These are phyloP conservation scores for Aethina tumida DNA, from an alignment of 1,140 invertebrate genomes.

Conservation along the genomic window DNA sequence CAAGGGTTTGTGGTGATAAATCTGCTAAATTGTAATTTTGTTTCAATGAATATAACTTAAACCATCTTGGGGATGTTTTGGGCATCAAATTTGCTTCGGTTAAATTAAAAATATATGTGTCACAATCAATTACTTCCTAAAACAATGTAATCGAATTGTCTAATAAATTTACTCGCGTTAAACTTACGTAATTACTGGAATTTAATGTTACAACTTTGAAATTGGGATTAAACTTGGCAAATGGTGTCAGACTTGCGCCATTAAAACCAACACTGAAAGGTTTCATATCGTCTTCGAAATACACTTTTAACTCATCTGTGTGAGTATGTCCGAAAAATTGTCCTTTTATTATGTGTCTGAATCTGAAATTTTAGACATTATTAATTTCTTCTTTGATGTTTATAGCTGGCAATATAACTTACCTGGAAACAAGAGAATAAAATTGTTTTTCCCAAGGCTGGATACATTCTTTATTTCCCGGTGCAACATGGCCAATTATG, in stretches of 20 bases:
- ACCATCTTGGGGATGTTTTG: constrained; percentile 36
- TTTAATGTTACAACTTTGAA: constrained; percentile 67
- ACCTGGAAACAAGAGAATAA: constrained; percentile 45
- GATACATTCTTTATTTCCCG: constrained; percentile 57
- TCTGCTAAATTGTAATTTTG: constrained; percentile 47
- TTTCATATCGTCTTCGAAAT: constrained; percentile 34
- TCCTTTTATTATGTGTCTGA: constrained; percentile 50
- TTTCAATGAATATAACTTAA: constrained; percentile 40
- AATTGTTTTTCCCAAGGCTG: constrained; percentile 56
- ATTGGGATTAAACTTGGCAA: constrained; percentile 62
- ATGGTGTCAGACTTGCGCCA: constrained; percentile 62
- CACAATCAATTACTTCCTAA: constrained; percentile 44
- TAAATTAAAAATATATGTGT: constrained; percentile 54
- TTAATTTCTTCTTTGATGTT: background rate
- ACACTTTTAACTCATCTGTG: constrained; percentile 61
- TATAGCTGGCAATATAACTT: constrained; percentile 6
- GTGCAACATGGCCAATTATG: constrained; percentile 71
- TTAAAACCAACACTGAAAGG: constrained; percentile 61
- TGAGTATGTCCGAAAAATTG: constrained; percentile 78
- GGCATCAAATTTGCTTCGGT: constrained; percentile 43
- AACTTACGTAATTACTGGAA: constrained; percentile 46
- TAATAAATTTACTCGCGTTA: constrained; percentile 3
- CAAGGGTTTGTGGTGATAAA: constrained; percentile 38
- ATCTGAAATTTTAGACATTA: constrained; percentile 29
- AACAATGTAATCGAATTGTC: constrained; percentile 7